Evolutionary conservation across 2,797 vertebrate species (phyloP), one percentile per base, ranked within the genome.

Genomic region (Lepilemur ruficaudatus): DNA sequence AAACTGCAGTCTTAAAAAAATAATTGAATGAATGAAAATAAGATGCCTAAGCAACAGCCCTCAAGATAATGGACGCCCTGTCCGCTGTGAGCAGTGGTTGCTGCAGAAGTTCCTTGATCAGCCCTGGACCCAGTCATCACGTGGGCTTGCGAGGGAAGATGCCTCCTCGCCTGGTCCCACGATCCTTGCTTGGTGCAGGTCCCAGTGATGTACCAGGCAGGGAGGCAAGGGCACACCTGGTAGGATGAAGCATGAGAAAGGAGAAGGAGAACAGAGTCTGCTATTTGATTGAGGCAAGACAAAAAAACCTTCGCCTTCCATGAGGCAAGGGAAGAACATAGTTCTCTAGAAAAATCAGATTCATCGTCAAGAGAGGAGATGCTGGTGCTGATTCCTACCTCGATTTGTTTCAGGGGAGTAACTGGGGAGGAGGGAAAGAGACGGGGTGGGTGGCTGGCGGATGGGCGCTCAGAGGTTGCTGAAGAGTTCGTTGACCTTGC

Each of bases 401-500:
- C 5, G 83, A 96, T 97, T 95, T 28, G 32, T 95, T 97, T 95
- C 32, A 20, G 38, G 94, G 93, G 94, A 38, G 22, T 35, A 2
- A 59, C 13, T 48, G 79, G 87, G 89, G 30, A 18, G 11, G 48
- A 65, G 28, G 35, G n/a, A 1, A 5, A 55, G 50, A 23, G 52
- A 4, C 0, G 43, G 75, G 32, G n/a, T 50, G 87, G 72, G 25
- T 3, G 9, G 65, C 13, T 0, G 46, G 32, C 0, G 11, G 46
- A 7, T 0, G 9, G 67, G 7, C 18, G 35, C 98, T 99, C 99
- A 99, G 97, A 99, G 98, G 98, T 99, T 99, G 98, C 99, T 99
- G 98, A 99, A 99, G 91, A 99, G 99, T 98, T 99, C 99, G 0
- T 99, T 99, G 98, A 99, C 99, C 99, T 99, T 99, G 99, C 99